Conservation (phyloP, 2,797 vertebrate genomes). For the Eulemur rubriventer region DNA sequence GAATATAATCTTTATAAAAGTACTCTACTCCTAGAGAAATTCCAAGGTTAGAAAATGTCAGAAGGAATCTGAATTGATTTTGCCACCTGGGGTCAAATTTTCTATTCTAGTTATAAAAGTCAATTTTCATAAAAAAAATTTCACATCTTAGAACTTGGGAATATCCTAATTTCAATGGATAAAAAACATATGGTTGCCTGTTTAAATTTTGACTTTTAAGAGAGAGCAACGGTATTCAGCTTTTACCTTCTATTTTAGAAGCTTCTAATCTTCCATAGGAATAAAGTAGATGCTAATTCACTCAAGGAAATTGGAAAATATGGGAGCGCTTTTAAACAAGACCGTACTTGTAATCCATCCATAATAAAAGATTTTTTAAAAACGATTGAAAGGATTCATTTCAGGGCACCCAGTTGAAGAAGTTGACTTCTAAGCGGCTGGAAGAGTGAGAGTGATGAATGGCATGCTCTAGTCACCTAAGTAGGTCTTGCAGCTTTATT, state of each 20-base stretch:
- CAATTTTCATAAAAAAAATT: conserved; percentile 71
- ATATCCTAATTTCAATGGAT: conserved; percentile 58
- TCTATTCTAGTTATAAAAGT: conserved; percentile 70
- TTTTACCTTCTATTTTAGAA: neutral
- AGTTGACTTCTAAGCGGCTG: neutral
- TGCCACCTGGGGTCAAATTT: conserved; percentile 78
- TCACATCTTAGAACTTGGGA: conserved; percentile 45
- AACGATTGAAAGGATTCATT: neutral
- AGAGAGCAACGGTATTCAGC: neutral
- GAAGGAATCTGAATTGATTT: conserved; percentile 75
- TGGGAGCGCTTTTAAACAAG: neutral
- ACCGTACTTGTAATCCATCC: neutral
- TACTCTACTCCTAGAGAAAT: conserved; percentile 70
- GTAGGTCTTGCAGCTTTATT: neutral
- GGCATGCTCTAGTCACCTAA: neutral
- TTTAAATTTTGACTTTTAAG: conserved; percentile 50
- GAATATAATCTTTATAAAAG: conserved; percentile 69
- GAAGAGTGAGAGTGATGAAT: too few species aligned
- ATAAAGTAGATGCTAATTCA: neutral
- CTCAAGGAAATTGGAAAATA: conserved; percentile 18
- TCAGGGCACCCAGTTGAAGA: neutral
- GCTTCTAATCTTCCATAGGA: neutral
- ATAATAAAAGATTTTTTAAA: neutral
- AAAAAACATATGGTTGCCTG: conserved; percentile 19
- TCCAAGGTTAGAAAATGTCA: conserved; percentile 79